These are phyloP conservation scores for Anoura caudifer DNA, from an alignment of 2,113 vertebrate genomes.

Conservation along the genomic window DNA sequence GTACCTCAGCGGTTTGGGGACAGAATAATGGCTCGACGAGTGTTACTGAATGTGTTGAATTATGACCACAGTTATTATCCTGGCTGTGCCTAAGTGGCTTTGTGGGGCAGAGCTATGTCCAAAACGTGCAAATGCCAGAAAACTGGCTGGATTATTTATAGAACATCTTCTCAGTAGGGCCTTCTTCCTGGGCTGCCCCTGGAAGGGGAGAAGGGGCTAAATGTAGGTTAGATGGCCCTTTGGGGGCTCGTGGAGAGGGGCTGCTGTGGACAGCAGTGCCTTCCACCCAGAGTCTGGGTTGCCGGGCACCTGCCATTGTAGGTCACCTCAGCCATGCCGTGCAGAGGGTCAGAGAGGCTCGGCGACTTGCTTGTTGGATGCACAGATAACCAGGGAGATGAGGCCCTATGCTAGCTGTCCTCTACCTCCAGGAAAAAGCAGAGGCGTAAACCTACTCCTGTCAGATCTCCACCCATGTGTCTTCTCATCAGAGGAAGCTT, in stretches of 20 bases:
- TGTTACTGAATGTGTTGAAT: background rate
- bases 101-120: background rate
- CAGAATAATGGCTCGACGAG: background rate
- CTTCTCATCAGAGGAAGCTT: background rate
- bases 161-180: background rate
- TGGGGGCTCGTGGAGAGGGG: background rate
- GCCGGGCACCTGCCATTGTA: fast-evolving
- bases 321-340: fast-evolving
- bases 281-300: background rate
- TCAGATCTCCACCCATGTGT: too few species aligned
- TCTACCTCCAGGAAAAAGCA: background rate
- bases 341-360: background rate
- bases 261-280: background rate
- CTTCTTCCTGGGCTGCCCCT: background rate
- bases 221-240: background rate
- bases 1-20: background rate
- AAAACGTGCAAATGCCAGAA: background rate
- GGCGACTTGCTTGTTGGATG: fast-evolving
- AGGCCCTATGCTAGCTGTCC: background rate
- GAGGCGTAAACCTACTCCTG: too few species aligned
- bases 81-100: background rate
- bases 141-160: background rate
- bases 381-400: background rate
- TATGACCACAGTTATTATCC: background rate
- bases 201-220: background rate